A percentile compares a stretch with the other conserved stretches of the same genome.
phyloP scores from a whole-genome alignment of 2,113 vertebrate genomes.

The Hiodon alosoides region DNA sequence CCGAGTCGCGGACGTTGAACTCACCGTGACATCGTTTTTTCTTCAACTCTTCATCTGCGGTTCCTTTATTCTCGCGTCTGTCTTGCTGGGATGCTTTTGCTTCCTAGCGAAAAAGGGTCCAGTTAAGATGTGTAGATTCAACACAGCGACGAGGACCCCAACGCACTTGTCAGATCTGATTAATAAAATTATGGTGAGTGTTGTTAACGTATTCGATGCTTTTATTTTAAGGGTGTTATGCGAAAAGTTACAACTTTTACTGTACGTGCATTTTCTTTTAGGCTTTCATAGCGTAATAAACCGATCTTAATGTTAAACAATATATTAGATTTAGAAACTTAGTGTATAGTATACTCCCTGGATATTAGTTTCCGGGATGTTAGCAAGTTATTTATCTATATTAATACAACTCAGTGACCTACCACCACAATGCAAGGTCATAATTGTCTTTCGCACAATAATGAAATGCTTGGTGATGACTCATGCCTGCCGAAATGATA shows the following conservation, averaged over 20 bases:
- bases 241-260: neutral
- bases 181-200: conserved; percentile 26
- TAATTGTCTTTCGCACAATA: too few species aligned
- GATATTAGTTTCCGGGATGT: too few species aligned
- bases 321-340: too few species aligned
- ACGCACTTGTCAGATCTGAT: conserved; percentile 23
- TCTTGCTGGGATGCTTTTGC: conserved; percentile 22
- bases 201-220: neutral
- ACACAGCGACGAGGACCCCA: neutral
- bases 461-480: too few species aligned
- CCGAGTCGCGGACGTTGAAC: conserved; percentile 8
- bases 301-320: too few species aligned
- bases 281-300: neutral
- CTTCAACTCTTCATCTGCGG: conserved; percentile 24
- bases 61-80: conserved; percentile 25
- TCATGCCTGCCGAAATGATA: too few species aligned
- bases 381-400: too few species aligned
- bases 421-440: too few species aligned
- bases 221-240: neutral
- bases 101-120: conserved; percentile 22
- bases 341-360: too few species aligned
- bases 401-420: too few species aligned
- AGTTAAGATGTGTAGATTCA: conserved; percentile 1
- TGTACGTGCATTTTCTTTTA: neutral
- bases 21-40: conserved; percentile 21